Base-by-base conservation (phyloP, 2,888 invertebrate species). In the Rotaria socialis region DNA sequence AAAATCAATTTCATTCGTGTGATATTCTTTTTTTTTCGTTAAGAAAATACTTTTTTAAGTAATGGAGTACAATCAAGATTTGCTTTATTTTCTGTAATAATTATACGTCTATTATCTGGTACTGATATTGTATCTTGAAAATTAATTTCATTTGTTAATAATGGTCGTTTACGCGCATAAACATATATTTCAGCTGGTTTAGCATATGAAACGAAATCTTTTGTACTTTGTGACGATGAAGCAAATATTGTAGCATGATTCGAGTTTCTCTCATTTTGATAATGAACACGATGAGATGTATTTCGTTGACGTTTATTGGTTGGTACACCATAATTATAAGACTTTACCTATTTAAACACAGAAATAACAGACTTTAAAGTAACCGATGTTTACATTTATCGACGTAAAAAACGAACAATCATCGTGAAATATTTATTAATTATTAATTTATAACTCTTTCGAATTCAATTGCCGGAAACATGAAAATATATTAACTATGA, bases 111-210 rank as follows among this genome's bases (percentile, higher is more conserved):
- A n/a, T 43, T 43, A 80, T 80, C 80, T 14, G n/a, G 80, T 24
- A 84, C 74, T 11, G 27, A 43, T 27, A 86, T 67, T 52, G 67
- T 58, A 84, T 86, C 86, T 19, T 86, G 16, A 55, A 67, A 86
- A 67, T 86, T 55, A 6, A 52, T 60, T 67, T 86, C 86, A 11
- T 47, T 56, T 2, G 58, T 50, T 43, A 86, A 55, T 52, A 84
- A 52, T 43, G 86, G 86, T 52, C 86, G 84, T 41, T 86, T 86
- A 67, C 86, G 84, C n/a, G 86, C 86, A 84, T 47, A 86, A 47
- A 86, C 86, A 86, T 67, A 86, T 41, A 86, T 86, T 60, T 86
- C 86, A 55, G 56, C 80, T 41, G 86, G 80, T 47, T 80, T 80
- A 19, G 43, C 80, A 47, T 80, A 80, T 3, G 80, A 56, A 11